Conservation (phyloP, 2,888 invertebrate species). For the Caenorhabditis afra region DNA sequence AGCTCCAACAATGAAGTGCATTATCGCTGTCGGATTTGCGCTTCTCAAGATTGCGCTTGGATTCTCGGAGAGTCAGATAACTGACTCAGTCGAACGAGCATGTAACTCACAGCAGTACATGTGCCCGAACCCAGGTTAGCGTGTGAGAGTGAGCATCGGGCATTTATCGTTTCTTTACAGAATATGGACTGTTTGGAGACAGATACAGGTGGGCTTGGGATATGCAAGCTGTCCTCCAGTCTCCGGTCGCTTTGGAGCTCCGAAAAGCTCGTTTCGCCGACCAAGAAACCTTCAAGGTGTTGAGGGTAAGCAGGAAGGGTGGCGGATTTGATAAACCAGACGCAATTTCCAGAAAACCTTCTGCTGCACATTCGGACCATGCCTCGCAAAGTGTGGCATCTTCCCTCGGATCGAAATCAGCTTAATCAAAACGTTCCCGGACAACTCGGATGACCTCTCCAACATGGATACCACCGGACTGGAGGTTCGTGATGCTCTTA, state of each 20-base stretch:
- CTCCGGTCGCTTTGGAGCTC: neutral
- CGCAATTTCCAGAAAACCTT: neutral
- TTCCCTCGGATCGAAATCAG: constrained; percentile 20
- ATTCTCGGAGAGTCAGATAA: too few species aligned
- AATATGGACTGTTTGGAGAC: constrained; percentile 11
- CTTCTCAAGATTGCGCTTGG: too few species aligned
- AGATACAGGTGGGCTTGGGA: constrained; percentile 26
- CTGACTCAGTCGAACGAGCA: too few species aligned
- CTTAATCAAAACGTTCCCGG: constrained; percentile 19
- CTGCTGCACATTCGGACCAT: constrained; percentile 25
- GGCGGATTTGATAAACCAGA: neutral
- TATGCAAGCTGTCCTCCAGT: neutral
- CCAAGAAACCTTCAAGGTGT: neutral
- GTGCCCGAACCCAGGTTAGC: constrained; percentile 21
- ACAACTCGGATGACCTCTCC: constrained; percentile 3
- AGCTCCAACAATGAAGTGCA: too few species aligned
- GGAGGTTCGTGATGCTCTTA: constrained; percentile 20
- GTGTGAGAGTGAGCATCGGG: accelerated
- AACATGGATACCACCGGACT: constrained; percentile 13
- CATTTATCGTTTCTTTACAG: constrained; percentile 4
- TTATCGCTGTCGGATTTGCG: too few species aligned
- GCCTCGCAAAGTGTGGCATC: constrained; percentile 30
- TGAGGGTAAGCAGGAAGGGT: neutral
- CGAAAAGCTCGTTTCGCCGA: neutral
- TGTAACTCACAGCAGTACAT: constrained; percentile 4